phyloP scores from a whole-genome alignment of 2,113 vertebrate genomes.

The Brachypodius melanocephalos region DNA sequence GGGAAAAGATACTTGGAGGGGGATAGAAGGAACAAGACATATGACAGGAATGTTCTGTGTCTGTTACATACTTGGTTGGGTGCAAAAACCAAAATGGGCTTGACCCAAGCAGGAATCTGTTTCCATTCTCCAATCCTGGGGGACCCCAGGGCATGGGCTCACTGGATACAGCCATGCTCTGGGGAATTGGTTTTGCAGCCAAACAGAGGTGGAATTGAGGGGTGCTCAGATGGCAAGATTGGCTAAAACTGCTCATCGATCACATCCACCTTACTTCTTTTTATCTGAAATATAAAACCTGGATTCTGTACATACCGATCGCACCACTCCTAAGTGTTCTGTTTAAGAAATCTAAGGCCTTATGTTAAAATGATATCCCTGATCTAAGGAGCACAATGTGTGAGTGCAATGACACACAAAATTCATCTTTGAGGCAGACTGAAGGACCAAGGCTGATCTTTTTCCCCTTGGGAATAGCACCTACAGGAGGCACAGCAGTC shows the following conservation, averaged over 20 bases:
- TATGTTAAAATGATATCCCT: background rate
- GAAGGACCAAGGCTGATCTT: background rate
- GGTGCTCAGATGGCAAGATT: background rate
- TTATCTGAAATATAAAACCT: background rate
- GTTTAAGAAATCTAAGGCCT: background rate
- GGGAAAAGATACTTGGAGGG: background rate
- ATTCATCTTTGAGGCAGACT: background rate
- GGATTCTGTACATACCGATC: background rate
- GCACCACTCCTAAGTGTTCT: background rate
- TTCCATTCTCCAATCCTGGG: background rate
- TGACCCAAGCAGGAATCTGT: background rate
- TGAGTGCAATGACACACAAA: background rate
- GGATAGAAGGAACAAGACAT: background rate
- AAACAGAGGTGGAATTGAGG: background rate
- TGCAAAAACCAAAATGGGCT: background rate
- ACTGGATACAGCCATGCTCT: accelerated
- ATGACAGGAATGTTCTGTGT: background rate
- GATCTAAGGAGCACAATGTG: background rate
- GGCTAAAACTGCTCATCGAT: background rate
- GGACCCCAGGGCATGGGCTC: background rate
- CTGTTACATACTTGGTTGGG: background rate
- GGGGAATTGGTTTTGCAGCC: background rate
- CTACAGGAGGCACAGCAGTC: background rate
- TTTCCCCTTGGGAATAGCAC: background rate
- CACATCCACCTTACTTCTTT: background rate